phyloP scores from a whole-genome alignment of 2,113 vertebrate species.

The Odocoileus virginianus region DNA sequence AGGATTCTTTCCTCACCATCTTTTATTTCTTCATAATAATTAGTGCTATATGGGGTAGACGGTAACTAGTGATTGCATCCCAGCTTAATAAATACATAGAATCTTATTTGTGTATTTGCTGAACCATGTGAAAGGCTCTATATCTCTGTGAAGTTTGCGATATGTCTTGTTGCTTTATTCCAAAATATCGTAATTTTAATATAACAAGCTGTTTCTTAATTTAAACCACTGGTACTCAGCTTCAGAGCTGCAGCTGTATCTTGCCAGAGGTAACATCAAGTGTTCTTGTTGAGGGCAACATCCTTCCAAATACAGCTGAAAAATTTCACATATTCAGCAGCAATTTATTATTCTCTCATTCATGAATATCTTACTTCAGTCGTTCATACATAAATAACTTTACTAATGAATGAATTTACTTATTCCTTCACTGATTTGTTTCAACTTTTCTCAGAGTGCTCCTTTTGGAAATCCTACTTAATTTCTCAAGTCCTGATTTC shows the following conservation, averaged over 20 bases:
- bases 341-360: neutral
- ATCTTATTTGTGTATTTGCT: neutral
- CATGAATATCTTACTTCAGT: neutral
- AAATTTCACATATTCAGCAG: neutral
- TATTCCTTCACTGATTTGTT: neutral
- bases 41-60: neutral
- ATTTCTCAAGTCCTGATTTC: neutral
- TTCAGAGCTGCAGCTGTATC: neutral
- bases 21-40: conserved; percentile 2
- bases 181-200: conserved; percentile 39
- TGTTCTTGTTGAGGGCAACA: neutral
- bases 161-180: conserved; percentile 28
- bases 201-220: conserved; percentile 44
- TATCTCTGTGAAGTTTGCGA: neutral
- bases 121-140: neutral
- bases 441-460: neutral
- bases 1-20: neutral
- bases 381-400: neutral
- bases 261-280: neutral
- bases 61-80: neutral
- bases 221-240: conserved; percentile 1
- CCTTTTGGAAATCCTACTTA: neutral
- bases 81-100: neutral
- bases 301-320: neutral
- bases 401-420: neutral